Conservation (phyloP, 1,140 invertebrate genomes). For the Trichomalopsis sarcophagae region DNA sequence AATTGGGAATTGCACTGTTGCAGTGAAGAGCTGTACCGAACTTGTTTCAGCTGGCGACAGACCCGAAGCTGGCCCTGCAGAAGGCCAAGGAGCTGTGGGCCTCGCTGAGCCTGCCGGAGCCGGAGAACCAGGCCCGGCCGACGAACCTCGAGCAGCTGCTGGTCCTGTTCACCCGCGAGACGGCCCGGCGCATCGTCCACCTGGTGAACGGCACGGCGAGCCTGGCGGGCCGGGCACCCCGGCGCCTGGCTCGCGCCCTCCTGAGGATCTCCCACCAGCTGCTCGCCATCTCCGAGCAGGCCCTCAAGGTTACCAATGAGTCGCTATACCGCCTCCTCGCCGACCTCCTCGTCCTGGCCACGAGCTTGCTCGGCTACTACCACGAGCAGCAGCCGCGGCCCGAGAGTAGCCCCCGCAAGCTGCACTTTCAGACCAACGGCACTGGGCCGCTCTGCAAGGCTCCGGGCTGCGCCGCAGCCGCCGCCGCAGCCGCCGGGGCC, state of each 20-base stretch:
- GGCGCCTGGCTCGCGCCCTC: constrained; percentile 59
- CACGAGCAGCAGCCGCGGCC: background rate
- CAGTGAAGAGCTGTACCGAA: background rate
- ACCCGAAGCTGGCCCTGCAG: constrained; percentile 83
- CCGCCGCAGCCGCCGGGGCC: background rate
- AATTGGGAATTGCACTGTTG: no score
- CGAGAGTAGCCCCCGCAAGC: background rate
- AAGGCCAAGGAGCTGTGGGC: constrained; percentile 84
- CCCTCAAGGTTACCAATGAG: constrained; percentile 62
- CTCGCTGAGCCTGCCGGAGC: constrained; percentile 83
- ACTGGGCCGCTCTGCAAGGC: background rate
- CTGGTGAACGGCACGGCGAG: constrained; percentile 81
- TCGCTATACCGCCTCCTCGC: constrained; percentile 8
- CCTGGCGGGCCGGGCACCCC: constrained; percentile 77
- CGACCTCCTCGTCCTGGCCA: background rate
- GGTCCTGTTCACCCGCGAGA: constrained; percentile 83
- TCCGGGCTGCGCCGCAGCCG: background rate
- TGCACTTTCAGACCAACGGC: background rate
- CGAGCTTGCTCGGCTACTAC: background rate
- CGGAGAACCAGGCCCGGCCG: constrained; percentile 87
- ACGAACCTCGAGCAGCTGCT: constrained; percentile 84
- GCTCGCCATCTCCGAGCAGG: constrained; percentile 59
- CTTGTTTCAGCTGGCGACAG: constrained; percentile 80
- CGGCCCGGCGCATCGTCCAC: constrained; percentile 84
- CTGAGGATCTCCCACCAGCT: constrained; percentile 66